phyloP scores from a whole-genome alignment of 2,888 invertebrate genomes.

The Parapristionchus giblindavisi region DNA sequence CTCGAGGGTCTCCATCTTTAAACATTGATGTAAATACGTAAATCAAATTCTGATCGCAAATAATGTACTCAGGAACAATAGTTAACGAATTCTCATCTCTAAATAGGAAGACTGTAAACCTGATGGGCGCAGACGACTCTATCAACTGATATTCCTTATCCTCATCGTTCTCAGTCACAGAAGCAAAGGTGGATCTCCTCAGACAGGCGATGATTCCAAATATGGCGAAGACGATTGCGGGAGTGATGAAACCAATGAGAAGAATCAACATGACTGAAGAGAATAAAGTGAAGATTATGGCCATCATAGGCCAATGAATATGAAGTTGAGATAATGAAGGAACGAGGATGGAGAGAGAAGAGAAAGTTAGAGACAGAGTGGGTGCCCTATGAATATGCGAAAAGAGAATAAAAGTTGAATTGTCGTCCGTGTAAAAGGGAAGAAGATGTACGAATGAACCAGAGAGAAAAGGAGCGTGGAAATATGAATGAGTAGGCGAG shows the following conservation, averaged over 20 bases:
- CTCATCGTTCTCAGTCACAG: neutral
- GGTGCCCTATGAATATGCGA: neutral
- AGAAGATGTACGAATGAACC: neutral
- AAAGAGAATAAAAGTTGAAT: neutral
- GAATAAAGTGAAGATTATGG: neutral
- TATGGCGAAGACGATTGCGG: slow-evolving; percentile 32
- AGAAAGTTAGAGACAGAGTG: neutral
- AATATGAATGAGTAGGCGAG: neutral
- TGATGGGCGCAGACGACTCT: slow-evolving; percentile 18
- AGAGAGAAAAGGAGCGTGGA: neutral
- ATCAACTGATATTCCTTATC: slow-evolving; percentile 26
- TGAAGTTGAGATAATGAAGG: neutral
- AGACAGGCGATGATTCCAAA: slow-evolving; percentile 29
- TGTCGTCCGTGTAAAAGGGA: neutral
- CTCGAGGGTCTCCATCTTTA: too few species aligned
- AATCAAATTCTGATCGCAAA: too few species aligned
- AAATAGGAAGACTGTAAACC: neutral
- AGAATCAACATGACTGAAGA: slow-evolving; percentile 13
- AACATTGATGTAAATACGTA: too few species aligned
- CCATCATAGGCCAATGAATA: neutral
- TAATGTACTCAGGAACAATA: too few species aligned
- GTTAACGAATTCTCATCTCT: neutral
- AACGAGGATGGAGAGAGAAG: neutral
- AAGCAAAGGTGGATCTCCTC: slow-evolving; percentile 7
- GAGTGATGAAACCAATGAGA: slow-evolving; percentile 34